Evolutionary conservation across 2,797 vertebrate species (phyloP).

Genomic region (Lerista edwardsae): DNA sequence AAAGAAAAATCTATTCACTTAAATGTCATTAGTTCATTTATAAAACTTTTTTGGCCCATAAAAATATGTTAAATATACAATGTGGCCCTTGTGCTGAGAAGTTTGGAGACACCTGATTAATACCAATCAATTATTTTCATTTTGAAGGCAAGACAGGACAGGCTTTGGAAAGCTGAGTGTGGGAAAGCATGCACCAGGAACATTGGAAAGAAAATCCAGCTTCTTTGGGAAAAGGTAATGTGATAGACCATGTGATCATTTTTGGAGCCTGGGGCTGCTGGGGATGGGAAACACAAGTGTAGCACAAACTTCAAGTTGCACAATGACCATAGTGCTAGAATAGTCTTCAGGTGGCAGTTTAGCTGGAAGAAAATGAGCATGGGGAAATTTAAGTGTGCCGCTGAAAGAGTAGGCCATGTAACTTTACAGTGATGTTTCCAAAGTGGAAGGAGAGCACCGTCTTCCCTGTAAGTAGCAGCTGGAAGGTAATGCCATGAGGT

Average conservation of each 20-base stretch:
- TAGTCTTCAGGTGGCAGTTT: not conserved
- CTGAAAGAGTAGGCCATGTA: not conserved
- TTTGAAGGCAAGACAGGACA: constrained; percentile 81
- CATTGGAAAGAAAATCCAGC: constrained; percentile 89
- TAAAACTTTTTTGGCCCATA: too few relatives aligned
- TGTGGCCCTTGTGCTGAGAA: too few relatives aligned
- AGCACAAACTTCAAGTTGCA: not conserved
- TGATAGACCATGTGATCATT: not conserved
- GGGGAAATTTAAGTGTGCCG: not conserved
- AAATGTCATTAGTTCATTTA: too few relatives aligned
- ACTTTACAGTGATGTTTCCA: not conserved
- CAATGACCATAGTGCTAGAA: not conserved
- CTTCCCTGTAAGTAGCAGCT: not conserved
- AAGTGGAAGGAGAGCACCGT: not conserved
- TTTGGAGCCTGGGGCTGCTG: not conserved
- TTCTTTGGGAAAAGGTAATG: constrained; percentile 87
- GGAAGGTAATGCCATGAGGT: too few relatives aligned
- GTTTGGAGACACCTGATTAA: too few relatives aligned
- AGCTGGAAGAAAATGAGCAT: not conserved
- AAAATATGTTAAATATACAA: too few relatives aligned
- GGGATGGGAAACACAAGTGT: too few relatives aligned
- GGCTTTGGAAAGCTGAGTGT: constrained; percentile 87
- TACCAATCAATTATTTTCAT: constrained; percentile 43
- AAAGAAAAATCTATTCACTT: too few relatives aligned
- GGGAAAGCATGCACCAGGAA: constrained; percentile 81